These are phyloP conservation scores for Aricia artaxerxes DNA, from an alignment of 2,888 invertebrate species.

Conservation along the genomic window DNA sequence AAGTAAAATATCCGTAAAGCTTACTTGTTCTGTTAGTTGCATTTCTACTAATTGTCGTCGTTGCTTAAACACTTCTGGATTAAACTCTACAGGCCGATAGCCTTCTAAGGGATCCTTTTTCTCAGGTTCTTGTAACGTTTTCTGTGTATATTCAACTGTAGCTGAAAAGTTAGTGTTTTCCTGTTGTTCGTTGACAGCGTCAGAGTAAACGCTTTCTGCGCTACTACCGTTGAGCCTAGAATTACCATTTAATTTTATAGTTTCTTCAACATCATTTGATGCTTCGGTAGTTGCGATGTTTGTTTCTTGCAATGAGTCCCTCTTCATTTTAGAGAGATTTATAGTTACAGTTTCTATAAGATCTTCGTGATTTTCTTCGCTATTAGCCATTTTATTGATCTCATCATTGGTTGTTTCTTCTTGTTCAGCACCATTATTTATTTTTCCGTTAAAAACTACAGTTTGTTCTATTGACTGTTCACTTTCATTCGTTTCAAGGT, in stretches of 20 bases:
- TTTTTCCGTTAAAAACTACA: slow-evolving; percentile 4
- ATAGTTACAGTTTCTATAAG: slow-evolving; percentile 23
- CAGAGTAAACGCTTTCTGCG: slow-evolving; percentile 2
- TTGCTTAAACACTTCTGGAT: slow-evolving; percentile 45
- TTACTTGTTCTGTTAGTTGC: slow-evolving; percentile 38
- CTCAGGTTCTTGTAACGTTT: slow-evolving; percentile 35
- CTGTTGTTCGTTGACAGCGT: neutral
- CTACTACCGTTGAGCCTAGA: neutral
- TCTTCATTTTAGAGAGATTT: neutral
- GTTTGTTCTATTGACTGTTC: slow-evolving; percentile 1
- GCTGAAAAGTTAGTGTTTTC: neutral
- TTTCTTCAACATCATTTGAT: slow-evolving; percentile 6
- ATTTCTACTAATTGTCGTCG: slow-evolving; percentile 31
- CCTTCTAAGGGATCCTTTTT: slow-evolving; percentile 45
- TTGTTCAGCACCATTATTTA: neutral
- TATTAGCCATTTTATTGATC: neutral
- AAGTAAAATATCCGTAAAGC: neutral
- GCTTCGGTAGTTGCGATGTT: neutral
- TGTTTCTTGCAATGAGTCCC: slow-evolving; percentile 22
- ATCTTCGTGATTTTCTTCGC: slow-evolving; percentile 25
- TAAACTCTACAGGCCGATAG: slow-evolving; percentile 47
- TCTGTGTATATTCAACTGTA: neutral
- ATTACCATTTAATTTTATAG: neutral
- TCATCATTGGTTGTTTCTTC: neutral
- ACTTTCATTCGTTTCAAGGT: neutral